Conservation (phyloP, 2,888 invertebrate species). For the Nasonovia ribisnigri region DNA sequence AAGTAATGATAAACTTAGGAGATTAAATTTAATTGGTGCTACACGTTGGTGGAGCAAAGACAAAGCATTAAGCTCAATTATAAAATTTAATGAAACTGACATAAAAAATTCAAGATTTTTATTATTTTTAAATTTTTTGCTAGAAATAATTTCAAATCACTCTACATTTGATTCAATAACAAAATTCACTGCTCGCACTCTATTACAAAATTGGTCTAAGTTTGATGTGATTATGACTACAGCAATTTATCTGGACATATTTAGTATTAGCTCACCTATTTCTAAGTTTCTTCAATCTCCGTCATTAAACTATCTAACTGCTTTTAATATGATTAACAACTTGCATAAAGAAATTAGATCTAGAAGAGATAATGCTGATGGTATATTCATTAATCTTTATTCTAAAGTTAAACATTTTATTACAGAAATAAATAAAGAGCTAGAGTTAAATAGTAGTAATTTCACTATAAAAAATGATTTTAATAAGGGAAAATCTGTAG, state of each 20-base stretch:
- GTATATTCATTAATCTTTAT: background rate
- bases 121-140: slow-evolving; percentile 26
- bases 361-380: slow-evolving; percentile 30
- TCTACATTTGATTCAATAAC: slow-evolving; percentile 29
- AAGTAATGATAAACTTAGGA: slow-evolving; percentile 22
- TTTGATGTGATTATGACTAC: slow-evolving; percentile 23
- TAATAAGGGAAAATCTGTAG: slow-evolving; percentile 13
- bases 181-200: slow-evolving; percentile 24
- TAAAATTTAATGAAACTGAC: background rate
- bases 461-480: slow-evolving; percentile 23
- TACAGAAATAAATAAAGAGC: slow-evolving; percentile 28
- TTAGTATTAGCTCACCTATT: background rate
- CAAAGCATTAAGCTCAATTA: too few relatives aligned
- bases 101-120: slow-evolving; percentile 24
- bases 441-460: slow-evolving; percentile 13
- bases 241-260: slow-evolving; percentile 17
- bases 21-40: too few relatives aligned
- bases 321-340: too few relatives aligned
- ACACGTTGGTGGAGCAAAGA: too few relatives aligned
- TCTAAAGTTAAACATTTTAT: slow-evolving; percentile 24
- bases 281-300: too few relatives aligned
- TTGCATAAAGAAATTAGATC: slow-evolving; percentile 32
- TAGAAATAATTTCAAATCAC: slow-evolving; percentile 21
- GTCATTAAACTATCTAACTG: too few relatives aligned
- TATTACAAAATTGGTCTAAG: slow-evolving; percentile 16